Percentiles rank a stretch among this genome's conserved stretches.
Conservation (phyloP, 2,797 vertebrate species). For the Coranthus polyacanthus region DNA sequence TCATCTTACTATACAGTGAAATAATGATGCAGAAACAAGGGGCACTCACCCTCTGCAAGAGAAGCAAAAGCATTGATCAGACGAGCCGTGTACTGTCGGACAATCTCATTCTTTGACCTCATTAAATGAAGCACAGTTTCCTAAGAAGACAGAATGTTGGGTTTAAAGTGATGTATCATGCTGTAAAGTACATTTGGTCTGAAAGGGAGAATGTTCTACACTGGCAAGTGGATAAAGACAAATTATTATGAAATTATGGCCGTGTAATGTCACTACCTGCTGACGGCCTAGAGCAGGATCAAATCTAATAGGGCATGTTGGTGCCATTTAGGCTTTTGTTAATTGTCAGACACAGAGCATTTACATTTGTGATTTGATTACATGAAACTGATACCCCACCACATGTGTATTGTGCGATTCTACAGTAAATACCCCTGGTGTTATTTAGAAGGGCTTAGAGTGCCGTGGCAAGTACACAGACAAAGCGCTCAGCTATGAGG, state of each 20-base stretch:
- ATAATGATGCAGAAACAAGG: constrained; percentile 17
- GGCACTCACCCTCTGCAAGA: constrained; percentile 90
- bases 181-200: no score
- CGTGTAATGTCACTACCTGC: no score
- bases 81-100: constrained; percentile 92
- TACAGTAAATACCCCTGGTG: background rate
- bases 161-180: no score
- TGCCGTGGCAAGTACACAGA: constrained; percentile 9
- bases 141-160: constrained; percentile 69
- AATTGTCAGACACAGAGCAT: constrained; percentile 2
- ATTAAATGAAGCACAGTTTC: constrained; percentile 88
- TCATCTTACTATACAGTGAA: constrained; percentile 20
- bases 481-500: constrained; percentile 28
- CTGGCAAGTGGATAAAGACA: no score
- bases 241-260: no score
- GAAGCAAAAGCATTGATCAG: constrained; percentile 95
- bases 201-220: no score
- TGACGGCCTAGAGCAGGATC: no score
- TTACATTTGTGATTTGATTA: constrained; percentile 16
- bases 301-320: no score
- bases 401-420: constrained; percentile 16
- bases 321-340: background rate
- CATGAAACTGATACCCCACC: constrained; percentile 1
- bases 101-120: constrained; percentile 88
- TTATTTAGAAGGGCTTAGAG: constrained; percentile 12